Evolutionary conservation across 2,888 invertebrate species (phyloP), one percentile per base, ranked within the genome.

Genomic region (Campoletis raptor): DNA sequence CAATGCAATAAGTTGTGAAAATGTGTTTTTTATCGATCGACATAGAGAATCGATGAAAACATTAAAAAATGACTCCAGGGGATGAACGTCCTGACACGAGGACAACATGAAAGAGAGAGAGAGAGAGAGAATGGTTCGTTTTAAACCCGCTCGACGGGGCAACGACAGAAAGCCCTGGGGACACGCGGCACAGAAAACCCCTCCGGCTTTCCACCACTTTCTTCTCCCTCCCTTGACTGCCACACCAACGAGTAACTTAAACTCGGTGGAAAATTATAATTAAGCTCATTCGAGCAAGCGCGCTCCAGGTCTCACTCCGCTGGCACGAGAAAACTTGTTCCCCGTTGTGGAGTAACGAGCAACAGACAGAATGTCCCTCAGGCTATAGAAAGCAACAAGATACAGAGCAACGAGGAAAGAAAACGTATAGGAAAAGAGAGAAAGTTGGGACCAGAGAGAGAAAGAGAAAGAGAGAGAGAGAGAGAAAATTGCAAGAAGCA

Each of bases 231-330:
- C 10, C 18, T 77, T 66, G 67, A 36, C 67, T 66, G 72, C 73
- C 67, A 67, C 76, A 83, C 64, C 80, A 70, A 74, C 81, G 81
- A 88, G 86, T 85, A 88, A 89, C 88, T 89, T 88, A 88, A 90
- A 89, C 88, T 88, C 87, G 87, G 85, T 86, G 89, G 90, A 90
- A 90, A 90, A 90, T 90, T 90, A 89, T 90, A 90, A 90, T 90
- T 90, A 90, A 90, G 89, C 88, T 89, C 89, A 87, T 86, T 87
- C 89, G 85, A 89, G 89, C 89, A 88, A 88, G 85, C 85, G 85
- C 72, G 74, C 86, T 81, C 84, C 37, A 78, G 79, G 77, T 86
- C 72, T 66, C 81, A 70, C 70, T 70, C 69, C 54, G 40, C 69
- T 52, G 67, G 86, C 85, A 78, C 66, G 72, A 81, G 89, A 88